Evolutionary conservation across 1,140 invertebrate genomes (phyloP).

Genomic region (Oscheius sp.): DNA sequence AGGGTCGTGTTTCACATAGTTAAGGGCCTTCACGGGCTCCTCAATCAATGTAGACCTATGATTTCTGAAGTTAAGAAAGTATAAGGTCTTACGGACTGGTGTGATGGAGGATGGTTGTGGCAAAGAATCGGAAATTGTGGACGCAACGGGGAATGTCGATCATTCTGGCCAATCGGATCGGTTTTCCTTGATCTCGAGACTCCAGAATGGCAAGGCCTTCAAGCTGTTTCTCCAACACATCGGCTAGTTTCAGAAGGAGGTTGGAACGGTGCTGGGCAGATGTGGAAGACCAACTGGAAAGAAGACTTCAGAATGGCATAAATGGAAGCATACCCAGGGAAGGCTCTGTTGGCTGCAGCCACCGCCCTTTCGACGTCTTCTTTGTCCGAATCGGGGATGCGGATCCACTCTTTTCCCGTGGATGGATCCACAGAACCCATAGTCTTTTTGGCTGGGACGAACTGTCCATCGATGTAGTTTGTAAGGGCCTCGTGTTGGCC

Average conservation of each 20-base stretch:
- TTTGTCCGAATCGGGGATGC: conserved; percentile 64
- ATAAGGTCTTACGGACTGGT: conserved; percentile 60
- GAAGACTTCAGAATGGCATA: conserved; percentile 8
- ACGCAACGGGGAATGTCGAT: conserved; percentile 68
- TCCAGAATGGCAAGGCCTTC: conserved; percentile 67
- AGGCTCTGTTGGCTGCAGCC: conserved; percentile 40
- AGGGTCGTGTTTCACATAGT: conserved; percentile 66
- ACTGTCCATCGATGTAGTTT: conserved; percentile 20
- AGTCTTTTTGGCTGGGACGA: conserved; percentile 3
- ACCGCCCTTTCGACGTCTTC: conserved; percentile 62
- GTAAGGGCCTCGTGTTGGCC: conserved; percentile 11
- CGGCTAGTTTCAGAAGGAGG: conserved; percentile 65
- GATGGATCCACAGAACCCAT: conserved; percentile 66
- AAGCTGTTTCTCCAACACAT: conserved; percentile 65
- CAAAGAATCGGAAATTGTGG: conserved; percentile 68
- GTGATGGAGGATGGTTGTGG: conserved; percentile 63
- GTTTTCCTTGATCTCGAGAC: conserved; percentile 69
- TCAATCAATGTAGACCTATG: conserved; percentile 61
- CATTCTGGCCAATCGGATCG: conserved; percentile 64
- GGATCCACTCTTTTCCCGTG: conserved; percentile 64
- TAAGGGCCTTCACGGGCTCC: conserved; percentile 62
- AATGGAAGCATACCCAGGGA: conserved; percentile 27
- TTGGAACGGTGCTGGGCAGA: conserved; percentile 54
- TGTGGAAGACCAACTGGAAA: conserved; percentile 61
- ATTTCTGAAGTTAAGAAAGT: conserved; percentile 18